Base-by-base conservation (phyloP, 2,113 vertebrate species). In the Plecotus auritus region DNA sequence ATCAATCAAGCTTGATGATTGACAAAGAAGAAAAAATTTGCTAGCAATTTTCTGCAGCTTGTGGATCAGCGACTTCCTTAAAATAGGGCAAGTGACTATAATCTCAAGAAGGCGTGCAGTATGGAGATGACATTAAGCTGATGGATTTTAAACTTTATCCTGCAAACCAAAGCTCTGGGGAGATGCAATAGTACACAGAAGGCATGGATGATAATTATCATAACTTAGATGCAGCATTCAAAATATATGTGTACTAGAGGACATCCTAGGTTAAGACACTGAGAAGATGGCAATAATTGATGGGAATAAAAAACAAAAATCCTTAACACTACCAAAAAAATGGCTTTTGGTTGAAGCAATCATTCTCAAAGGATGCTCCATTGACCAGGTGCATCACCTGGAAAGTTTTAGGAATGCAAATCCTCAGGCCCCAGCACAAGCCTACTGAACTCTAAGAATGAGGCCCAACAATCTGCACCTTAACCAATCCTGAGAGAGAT, bases 161-260 rank as follows among this genome's bases (percentile, higher is more conserved):
- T 28, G 64, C 12, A 93, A 90, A 84, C 3, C 47, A 74, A 81
- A 95, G n/a, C 86, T 97, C 87, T 82, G 66, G 0, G 10, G 18
- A 88, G 42, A 14, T 35, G 78, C 67, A 66, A 23, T 30, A 90
- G 93, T 87, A 73, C 12, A 85, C 12, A 77, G 74, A 96, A 97
- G 93, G 9, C 9, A 95, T 12, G 69, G 83, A 72, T 84, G 72
- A 95, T 47, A 92, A 87, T 87, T 72, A 97, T 94, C 94, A 96
- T 89, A 96, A 96, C 76, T 70, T 88, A 90, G 94, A 97, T 35
- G 47, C 69, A 81, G 70, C 49, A 83, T 97, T 94, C 45, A 85
- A 88, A 90, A 73, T 76, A 23, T 13, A 42, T 14, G 47, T 77
- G 45, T 32, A 80, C 42, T 17, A 81, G 37, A 85, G 49, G 56